Evolutionary conservation across 2,888 invertebrate genomes (phyloP), one percentile per base, ranked within the genome.

Genomic region (Emesis furor): DNA sequence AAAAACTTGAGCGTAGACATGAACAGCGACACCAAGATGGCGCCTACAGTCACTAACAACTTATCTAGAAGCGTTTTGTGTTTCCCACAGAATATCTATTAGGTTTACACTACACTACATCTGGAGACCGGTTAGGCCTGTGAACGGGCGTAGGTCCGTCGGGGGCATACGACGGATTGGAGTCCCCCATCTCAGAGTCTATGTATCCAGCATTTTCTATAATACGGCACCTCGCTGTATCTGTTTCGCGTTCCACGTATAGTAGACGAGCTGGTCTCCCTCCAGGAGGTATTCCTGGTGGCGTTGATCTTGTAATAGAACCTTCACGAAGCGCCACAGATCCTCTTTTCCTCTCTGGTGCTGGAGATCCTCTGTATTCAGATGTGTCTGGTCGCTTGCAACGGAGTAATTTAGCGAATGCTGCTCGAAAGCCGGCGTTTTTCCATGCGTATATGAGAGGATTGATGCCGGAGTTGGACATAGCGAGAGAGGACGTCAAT

Each of bases 361-460:
- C 96, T 7, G 97, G 97, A 7, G 97, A 97, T 3, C 97, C 96
- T 71, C 97, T 93, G 86, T 97, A 97, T 81, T 97, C 97, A 0
- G 97, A 96, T 0, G 96, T 94, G 89, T 98, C 98, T 0, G 98
- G 98, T 82, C 97, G 96, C 91, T 97, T 97, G 92, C 98, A 98
- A 37, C 97, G 97, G 17, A 98, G 94, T 12, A 98, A 95, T 86
- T 97, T 97, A 42, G 97, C 96, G 92, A 98, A 98, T 1, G 98
- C 98, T 73, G 97, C 97, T 4, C 98, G 97, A 92, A 98, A 98
- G 85, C 98, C 98, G 7, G 97, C 97, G 93, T 98, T 98, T 93
- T 98, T 98, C 98, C 98, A 98, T 42, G 98, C 98, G 95, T 98
- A 98, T 90, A 98, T 98, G 68, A 98, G 95, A 0, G 98, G 98